A percentile compares a stretch with the other conserved stretches of the same genome.
phyloP scores from a whole-genome alignment of 2,888 invertebrate species.

The Barypeithes pellucidus region DNA sequence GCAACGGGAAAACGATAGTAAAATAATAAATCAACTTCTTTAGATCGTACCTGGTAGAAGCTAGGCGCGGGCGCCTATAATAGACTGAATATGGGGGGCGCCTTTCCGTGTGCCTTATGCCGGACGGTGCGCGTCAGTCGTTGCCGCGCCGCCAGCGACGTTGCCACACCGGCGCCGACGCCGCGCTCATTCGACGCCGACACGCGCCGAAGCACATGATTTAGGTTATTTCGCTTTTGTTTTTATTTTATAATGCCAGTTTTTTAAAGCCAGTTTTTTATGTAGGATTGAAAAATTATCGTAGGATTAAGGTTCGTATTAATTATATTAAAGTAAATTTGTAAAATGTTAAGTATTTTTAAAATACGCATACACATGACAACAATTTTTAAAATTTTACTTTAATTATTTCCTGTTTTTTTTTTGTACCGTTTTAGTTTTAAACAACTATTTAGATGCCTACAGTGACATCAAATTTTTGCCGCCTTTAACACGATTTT shows the following conservation, averaged over 20 bases:
- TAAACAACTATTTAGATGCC: too few species aligned
- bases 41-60: conserved; percentile 46
- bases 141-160: conserved; percentile 55
- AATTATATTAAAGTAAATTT: neutral
- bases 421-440: too few species aligned
- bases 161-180: conserved; percentile 53
- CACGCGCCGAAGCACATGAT: conserved; percentile 45
- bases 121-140: conserved; percentile 49
- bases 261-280: conserved; percentile 39
- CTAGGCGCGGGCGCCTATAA: conserved; percentile 29
- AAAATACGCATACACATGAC: too few species aligned
- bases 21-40: conserved; percentile 1
- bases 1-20: neutral
- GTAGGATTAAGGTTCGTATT: conserved; percentile 38
- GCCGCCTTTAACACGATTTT: too few species aligned
- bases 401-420: too few species aligned
- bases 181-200: conserved; percentile 47
- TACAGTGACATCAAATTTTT: too few species aligned
- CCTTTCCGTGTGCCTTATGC: conserved; percentile 47
- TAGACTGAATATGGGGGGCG: conserved; percentile 37
- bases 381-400: too few species aligned
- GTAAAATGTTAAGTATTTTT: too few species aligned
- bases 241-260: conserved; percentile 38
- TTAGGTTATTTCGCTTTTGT: conserved; percentile 34
- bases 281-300: conserved; percentile 28